Evolutionary conservation across 2,888 invertebrate genomes (phyloP).

Genomic region (Cremastinae sp.): DNA sequence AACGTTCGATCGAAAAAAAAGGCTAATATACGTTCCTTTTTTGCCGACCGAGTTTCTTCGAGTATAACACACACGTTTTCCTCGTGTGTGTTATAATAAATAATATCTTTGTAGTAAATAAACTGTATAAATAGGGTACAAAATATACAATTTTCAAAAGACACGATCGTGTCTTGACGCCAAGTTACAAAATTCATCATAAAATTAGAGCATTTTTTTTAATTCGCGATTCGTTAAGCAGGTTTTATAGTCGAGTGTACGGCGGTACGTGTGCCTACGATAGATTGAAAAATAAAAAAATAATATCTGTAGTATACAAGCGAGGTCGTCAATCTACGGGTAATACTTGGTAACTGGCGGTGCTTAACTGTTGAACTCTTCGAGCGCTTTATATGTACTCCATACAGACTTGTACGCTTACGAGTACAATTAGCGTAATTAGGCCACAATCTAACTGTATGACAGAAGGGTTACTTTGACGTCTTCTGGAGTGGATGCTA

Average conservation of each 20-base stretch:
- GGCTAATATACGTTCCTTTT: too few relatives aligned
- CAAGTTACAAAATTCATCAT: too few relatives aligned
- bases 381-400: constrained; percentile 7
- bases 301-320: constrained; percentile 9
- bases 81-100: too few relatives aligned
- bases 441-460: constrained; percentile 54
- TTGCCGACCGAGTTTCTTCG: too few relatives aligned
- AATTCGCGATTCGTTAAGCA: too few relatives aligned
- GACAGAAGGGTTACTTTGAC: constrained; percentile 56
- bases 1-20: too few relatives aligned
- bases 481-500: not conserved
- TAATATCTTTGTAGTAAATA: too few relatives aligned
- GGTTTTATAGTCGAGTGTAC: not conserved
- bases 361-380: constrained; percentile 29
- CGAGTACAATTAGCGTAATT: constrained; percentile 62
- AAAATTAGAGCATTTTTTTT: too few relatives aligned
- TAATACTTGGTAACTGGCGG: constrained; percentile 25
- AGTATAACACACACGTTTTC: too few relatives aligned
- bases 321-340: constrained; percentile 34
- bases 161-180: too few relatives aligned
- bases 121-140: too few relatives aligned
- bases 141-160: too few relatives aligned
- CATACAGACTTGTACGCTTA: constrained; percentile 32
- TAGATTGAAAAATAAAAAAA: not conserved
- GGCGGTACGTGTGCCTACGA: not conserved